Conservation (phyloP, 2,888 invertebrate species). For the Xanthorhoe designata region DNA sequence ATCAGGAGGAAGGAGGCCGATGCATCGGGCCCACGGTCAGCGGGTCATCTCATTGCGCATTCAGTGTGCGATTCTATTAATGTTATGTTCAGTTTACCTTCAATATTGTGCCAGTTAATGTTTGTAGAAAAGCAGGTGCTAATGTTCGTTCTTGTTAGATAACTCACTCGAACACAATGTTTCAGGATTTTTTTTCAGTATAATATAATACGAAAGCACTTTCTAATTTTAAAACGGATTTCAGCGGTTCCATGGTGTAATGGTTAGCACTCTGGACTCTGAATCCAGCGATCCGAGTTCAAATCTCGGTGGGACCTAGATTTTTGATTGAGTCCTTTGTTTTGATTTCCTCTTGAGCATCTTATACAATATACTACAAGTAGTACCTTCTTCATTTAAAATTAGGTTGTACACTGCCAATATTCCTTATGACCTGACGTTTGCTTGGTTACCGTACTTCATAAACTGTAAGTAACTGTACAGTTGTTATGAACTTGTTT, state of each 20-base stretch:
- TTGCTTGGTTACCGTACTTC: neutral
- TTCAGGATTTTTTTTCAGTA: neutral
- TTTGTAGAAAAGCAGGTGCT: slow-evolving; percentile 14
- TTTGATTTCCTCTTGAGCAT: neutral
- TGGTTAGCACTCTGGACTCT: slow-evolving; percentile 93
- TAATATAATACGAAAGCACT: slow-evolving; percentile 6
- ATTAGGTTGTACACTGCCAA: neutral
- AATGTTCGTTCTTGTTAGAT: slow-evolving; percentile 1
- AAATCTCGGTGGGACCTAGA: slow-evolving; percentile 90
- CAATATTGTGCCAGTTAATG: slow-evolving; percentile 2
- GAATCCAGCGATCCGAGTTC: slow-evolving; percentile 93
- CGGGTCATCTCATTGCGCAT: slow-evolving; percentile 55
- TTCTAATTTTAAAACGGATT: slow-evolving; percentile 18
- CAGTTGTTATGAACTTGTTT: slow-evolving; percentile 30
- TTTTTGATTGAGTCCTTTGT: slow-evolving; percentile 40
- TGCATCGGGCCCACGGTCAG: slow-evolving; percentile 64
- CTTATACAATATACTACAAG: too few species aligned
- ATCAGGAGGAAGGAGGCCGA: slow-evolving; percentile 31
- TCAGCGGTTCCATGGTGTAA: slow-evolving; percentile 89
- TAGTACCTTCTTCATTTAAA: neutral
- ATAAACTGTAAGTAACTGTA: slow-evolving; percentile 16
- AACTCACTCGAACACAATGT: neutral
- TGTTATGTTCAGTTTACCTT: neutral
- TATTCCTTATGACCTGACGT: slow-evolving; percentile 2
- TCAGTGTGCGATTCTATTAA: slow-evolving; percentile 36